These are phyloP conservation scores for Leptonema lineaticorne DNA, from an alignment of 1,140 invertebrate genomes.

Conservation along the genomic window DNA sequence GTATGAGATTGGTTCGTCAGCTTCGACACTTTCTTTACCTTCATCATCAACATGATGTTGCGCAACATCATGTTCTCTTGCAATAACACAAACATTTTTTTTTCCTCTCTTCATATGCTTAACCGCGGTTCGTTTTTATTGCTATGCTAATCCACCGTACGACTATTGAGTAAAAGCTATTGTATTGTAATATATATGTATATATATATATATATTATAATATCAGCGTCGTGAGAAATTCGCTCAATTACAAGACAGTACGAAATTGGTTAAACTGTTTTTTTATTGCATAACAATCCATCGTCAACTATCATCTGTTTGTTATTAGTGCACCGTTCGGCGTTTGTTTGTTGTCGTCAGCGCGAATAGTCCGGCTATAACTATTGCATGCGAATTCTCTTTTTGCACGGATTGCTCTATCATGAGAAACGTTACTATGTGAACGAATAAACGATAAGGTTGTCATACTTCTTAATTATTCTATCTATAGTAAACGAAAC, in stretches of 20 bases:
- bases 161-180: slow-evolving; percentile 1
- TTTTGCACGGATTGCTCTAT: neutral
- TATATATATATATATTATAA: too few relatives aligned
- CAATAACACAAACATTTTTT: neutral
- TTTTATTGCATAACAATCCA: slow-evolving; percentile 11
- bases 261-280: neutral
- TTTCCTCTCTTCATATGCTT: neutral
- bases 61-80: neutral
- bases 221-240: slow-evolving; percentile 1
- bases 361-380: neutral
- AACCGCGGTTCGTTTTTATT: neutral
- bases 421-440: too few relatives aligned
- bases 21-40: slow-evolving; percentile 3
- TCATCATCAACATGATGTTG: neutral
- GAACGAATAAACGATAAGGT: too few relatives aligned
- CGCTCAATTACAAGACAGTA: neutral
- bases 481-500: too few relatives aligned
- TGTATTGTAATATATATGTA: too few relatives aligned
- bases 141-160: neutral
- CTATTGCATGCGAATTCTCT: neutral
- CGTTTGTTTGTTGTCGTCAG: neutral
- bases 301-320: neutral
- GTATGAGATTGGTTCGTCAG: neutral
- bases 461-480: too few relatives aligned
- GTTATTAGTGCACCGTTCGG: neutral